These are phyloP conservation scores for Peromyscus melanophrys DNA, from an alignment of 2,797 vertebrate species.

Conservation along the genomic window DNA sequence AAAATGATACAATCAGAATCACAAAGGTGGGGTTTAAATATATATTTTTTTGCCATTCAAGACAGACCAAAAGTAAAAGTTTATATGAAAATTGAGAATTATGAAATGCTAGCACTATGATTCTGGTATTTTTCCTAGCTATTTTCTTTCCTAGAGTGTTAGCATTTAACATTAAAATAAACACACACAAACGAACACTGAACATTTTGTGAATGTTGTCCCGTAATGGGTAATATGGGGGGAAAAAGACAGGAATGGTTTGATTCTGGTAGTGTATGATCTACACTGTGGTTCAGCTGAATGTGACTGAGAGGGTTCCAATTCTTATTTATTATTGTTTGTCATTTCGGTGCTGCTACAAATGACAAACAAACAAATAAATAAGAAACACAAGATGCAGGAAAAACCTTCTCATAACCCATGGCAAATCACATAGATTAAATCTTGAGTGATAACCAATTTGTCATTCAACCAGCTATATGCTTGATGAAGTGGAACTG, in stretches of 20 bases:
- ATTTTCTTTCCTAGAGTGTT: neutral
- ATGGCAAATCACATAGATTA: slow-evolving; percentile 47
- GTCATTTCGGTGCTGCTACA: neutral
- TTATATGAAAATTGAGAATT: slow-evolving; percentile 27
- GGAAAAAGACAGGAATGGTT: neutral
- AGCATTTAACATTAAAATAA: neutral
- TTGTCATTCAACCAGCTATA: slow-evolving; percentile 26
- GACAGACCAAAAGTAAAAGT: neutral
- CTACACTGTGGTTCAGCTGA: slow-evolving; percentile 41
- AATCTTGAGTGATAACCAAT: slow-evolving; percentile 48
- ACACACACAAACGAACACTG: neutral
- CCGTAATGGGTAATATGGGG: neutral
- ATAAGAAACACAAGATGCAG: slow-evolving; percentile 4
- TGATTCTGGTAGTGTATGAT: slow-evolving; percentile 1
- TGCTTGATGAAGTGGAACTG: neutral
- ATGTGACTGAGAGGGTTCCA: slow-evolving; percentile 48
- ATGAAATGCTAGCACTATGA: neutral
- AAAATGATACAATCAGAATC: neutral
- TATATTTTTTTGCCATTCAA: neutral
- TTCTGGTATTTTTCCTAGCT: neutral
- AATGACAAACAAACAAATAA: neutral
- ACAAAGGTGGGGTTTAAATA: neutral
- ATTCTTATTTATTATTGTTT: slow-evolving; percentile 54
- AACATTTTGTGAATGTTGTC: neutral
- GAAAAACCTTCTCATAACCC: neutral